phyloP scores from a whole-genome alignment of 37 sponge, comb jelly and placozoan species.

The Dysidea cf. avara region DNA sequence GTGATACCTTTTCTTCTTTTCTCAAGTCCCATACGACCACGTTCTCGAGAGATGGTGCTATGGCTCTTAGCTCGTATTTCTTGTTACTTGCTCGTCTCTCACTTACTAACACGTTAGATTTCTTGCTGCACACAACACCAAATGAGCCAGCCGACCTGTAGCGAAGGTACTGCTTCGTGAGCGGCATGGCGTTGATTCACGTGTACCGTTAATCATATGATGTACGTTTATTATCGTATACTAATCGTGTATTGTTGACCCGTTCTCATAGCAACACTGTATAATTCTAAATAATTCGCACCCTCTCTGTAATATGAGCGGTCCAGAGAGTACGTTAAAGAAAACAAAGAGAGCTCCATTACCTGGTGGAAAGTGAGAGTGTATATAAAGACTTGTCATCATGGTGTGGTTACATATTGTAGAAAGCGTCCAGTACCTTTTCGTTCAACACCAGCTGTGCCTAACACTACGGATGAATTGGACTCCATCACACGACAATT shows the following conservation, averaged over 20 bases:
- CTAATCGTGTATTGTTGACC: too few relatives aligned
- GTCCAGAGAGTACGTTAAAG: slow-evolving; percentile 51
- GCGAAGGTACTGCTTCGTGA: slow-evolving; percentile 81
- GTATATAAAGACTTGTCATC: too few relatives aligned
- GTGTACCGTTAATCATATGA: too few relatives aligned
- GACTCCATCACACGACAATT: neutral
- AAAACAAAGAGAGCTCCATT: slow-evolving; percentile 63
- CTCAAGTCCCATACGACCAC: slow-evolving; percentile 83
- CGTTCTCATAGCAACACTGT: too few relatives aligned
- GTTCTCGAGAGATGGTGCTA: slow-evolving; percentile 76
- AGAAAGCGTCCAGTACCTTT: neutral
- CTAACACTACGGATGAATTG: too few relatives aligned
- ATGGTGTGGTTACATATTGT: too few relatives aligned
- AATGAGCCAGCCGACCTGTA: slow-evolving; percentile 49
- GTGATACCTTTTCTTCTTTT: slow-evolving; percentile 54
- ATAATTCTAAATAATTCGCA: too few relatives aligned
- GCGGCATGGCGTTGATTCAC: slow-evolving; percentile 63
- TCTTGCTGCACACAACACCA: slow-evolving; percentile 71
- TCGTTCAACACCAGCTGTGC: neutral
- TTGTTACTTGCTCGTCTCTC: neutral
- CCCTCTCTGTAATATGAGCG: too few relatives aligned
- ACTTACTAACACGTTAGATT: slow-evolving; percentile 34
- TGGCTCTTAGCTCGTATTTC: slow-evolving; percentile 1
- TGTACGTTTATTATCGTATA: too few relatives aligned
- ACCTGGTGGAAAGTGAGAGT: slow-evolving; percentile 23